Percentiles rank a stretch among this genome's conserved stretches.
Evolutionary conservation across 2,113 vertebrate species (phyloP).

Genomic region (Barnardius zonarius): DNA sequence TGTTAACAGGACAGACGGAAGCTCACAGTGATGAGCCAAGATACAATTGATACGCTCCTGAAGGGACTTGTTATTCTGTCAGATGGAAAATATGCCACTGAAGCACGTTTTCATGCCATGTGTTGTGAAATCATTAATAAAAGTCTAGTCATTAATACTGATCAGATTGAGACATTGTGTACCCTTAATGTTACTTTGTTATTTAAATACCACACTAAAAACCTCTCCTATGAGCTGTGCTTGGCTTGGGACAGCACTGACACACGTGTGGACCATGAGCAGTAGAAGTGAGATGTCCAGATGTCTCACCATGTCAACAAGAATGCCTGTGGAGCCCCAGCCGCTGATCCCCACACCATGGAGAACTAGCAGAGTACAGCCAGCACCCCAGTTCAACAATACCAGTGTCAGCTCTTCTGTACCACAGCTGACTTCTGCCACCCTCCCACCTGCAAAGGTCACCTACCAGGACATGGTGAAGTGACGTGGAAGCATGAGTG

Average conservation of each 20-base stretch:
- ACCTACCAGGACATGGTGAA: not conserved
- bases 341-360: rapidly evolving
- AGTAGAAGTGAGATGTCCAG: not conserved
- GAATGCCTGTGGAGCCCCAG: rapidly evolving
- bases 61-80: not conserved
- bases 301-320: rapidly evolving
- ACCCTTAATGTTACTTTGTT: not conserved
- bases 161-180: not conserved
- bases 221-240: not conserved
- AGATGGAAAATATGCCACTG: not conserved
- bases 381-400: not conserved
- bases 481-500: not conserved
- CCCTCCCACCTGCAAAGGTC: not conserved
- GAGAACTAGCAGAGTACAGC: not conserved
- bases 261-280: rapidly evolving
- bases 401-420: not conserved
- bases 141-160: not conserved
- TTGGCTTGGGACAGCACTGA: not conserved
- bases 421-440: not conserved
- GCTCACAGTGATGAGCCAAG: not conserved
- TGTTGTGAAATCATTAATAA: not conserved
- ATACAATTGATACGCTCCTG: not conserved
- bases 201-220: not conserved
- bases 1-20: not conserved
- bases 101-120: not conserved